Percentiles rank a stretch among this genome's conserved stretches.
phyloP scores from a whole-genome alignment of 1,140 invertebrate species.

The fruit fly (Drosophila melanogaster) region Release_6_plus_ISO1_MT NT_033779.5:2563501-2564000 shows the following conservation, averaged over 20 bases:
- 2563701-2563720: constrained; percentile 68
- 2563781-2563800: constrained; percentile 85
- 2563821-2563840: constrained; percentile 78
- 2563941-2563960: constrained; percentile 53
- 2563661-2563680: background rate
- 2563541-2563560: constrained; percentile 54
- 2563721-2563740: constrained; percentile 85
- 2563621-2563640: constrained; percentile 55
- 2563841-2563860: constrained; percentile 43
- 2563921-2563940: constrained; percentile 44
- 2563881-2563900: constrained; percentile 72
- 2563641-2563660: background rate
- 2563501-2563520: constrained; percentile 70
- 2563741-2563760: constrained; percentile 86
- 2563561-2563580: constrained; percentile 33
- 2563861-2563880: constrained; percentile 63
- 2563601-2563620: constrained; percentile 51
- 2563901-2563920: constrained; percentile 44
- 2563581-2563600: constrained; percentile 60
- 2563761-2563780: constrained; percentile 86
- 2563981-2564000: constrained; percentile 27
- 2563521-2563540: constrained; percentile 65
- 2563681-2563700: constrained; percentile 40
- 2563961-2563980: constrained; percentile 43
- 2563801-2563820: constrained; percentile 77